Evolutionary conservation across 2,797 vertebrate genomes (phyloP).

Genomic region (Peromyscus melanophrys): DNA sequence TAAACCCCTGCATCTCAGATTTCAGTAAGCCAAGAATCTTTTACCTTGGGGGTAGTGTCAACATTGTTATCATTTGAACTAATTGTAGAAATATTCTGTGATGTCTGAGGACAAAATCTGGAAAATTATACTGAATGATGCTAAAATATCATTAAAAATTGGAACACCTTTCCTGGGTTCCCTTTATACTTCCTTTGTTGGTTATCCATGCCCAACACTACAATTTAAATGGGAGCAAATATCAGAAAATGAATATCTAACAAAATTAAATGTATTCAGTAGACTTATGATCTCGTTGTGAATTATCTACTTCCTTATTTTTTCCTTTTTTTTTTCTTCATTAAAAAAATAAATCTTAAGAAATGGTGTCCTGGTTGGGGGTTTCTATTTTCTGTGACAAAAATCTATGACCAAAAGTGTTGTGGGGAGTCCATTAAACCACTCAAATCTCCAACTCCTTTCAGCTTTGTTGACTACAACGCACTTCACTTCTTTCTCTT

Average conservation of each 20-base stretch:
- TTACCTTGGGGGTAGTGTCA: not conserved
- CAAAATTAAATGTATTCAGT: not conserved
- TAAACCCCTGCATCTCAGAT: not conserved
- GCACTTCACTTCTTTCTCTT: not conserved
- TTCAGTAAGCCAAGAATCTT: not conserved
- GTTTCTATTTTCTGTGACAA: not conserved
- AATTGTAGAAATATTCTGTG: slow-evolving; percentile 21
- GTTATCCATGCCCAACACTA: not conserved
- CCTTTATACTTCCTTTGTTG: not conserved
- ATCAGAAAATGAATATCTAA: slow-evolving; percentile 28
- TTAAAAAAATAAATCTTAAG: slow-evolving; percentile 41
- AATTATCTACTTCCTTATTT: not conserved
- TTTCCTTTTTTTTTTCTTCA: not conserved
- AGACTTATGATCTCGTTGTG: not conserved
- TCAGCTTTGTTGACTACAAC: not conserved
- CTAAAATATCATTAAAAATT: slow-evolving; percentile 36
- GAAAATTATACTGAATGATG: slow-evolving; percentile 4
- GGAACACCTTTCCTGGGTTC: not conserved
- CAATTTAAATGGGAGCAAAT: slow-evolving; percentile 21
- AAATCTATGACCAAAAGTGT: not conserved
- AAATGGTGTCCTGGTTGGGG: no score
- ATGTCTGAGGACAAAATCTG: slow-evolving; percentile 26
- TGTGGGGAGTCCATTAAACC: not conserved
- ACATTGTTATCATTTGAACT: not conserved
- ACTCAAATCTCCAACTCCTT: not conserved